phyloP scores from a whole-genome alignment of 2,888 invertebrate genomes.

The Mesorhabditis sp. region DNA sequence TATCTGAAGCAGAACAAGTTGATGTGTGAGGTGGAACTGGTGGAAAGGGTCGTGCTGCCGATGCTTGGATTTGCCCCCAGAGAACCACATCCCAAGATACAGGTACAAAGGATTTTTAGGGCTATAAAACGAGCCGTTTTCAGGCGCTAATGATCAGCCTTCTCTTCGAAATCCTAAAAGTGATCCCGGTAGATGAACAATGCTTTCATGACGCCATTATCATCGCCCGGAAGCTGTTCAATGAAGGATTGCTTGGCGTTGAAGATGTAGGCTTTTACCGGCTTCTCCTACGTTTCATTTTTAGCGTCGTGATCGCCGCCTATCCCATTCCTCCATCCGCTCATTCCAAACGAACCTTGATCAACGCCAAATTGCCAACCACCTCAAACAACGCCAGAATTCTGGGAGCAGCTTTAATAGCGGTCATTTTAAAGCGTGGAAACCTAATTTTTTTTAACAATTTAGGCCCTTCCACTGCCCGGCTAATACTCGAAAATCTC shows the following conservation, averaged over 20 bases:
- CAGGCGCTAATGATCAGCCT: not conserved
- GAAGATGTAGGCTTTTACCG: not conserved
- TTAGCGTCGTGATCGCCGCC: not conserved
- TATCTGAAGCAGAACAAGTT: not conserved
- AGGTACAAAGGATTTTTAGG: not conserved
- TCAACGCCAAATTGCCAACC: too few relatives aligned
- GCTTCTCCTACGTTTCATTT: not conserved
- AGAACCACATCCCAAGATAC: not conserved
- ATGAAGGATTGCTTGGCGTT: slow-evolving; percentile 2
- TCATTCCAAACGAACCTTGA: too few relatives aligned
- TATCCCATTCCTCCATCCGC: not conserved
- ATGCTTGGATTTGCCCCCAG: not conserved
- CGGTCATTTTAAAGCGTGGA: too few relatives aligned
- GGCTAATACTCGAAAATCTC: not conserved
- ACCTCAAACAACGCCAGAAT: too few relatives aligned
- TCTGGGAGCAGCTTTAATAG: too few relatives aligned
- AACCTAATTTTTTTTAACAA: too few relatives aligned
- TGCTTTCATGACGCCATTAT: too few relatives aligned
- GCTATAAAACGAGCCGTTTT: not conserved
- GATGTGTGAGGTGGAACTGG: not conserved
- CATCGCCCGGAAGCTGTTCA: not conserved
- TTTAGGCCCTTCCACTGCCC: too few relatives aligned
- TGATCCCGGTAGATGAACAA: not conserved
- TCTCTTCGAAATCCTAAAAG: not conserved
- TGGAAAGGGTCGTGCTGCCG: not conserved